Evolutionary conservation across 2,888 invertebrate genomes (phyloP), one percentile per base, ranked within the genome.

Genomic region (Clunio marinus): DNA sequence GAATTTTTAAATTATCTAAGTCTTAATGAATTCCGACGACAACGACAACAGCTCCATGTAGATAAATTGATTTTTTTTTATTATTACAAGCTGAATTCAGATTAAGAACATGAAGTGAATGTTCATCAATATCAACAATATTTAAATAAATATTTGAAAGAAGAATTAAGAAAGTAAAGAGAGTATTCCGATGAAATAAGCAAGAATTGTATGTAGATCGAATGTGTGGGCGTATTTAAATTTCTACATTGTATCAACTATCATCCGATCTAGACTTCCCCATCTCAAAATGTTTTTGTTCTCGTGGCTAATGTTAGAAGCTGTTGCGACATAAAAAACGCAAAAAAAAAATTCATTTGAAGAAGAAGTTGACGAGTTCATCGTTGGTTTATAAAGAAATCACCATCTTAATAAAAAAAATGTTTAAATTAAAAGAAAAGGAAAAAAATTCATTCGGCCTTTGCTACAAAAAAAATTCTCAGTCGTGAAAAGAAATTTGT

Each of bases 1-100:
- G n/a, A n/a, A n/a, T n/a, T 41, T 17, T 24, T 41, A 41, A 37
- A 62, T 62, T 62, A 62, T 62, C 37, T 28, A 24, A 32, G 8
- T 59, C 59, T 13, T 35, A 28, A 24, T 35, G n/a, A n/a, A n/a
- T 35, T 24, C 15, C 27, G 8, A 5, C 32, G n/a, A 17, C 2
- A 22, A 27, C 37, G 17, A 51, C 32, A 7, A 7, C 32, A 32
- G 4, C 32, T 32, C 32, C 5, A 32, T 32, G 32, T 32, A 4
- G 4, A n/a, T n/a, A n/a, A n/a, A n/a, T n/a, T n/a, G n/a, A n/a
- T n/a, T n/a, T n/a, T n/a, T n/a, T n/a, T n/a, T n/a, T n/a, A n/a
- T n/a, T n/a, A n/a, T n/a, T n/a, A n/a, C n/a, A n/a, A n/a, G n/a
- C n/a, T n/a, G n/a, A n/a, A n/a, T n/a, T n/a, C n/a, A n/a, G n/a